phyloP scores from a whole-genome alignment of 2,888 invertebrate species.

The Lacanobia wlatinum region DNA sequence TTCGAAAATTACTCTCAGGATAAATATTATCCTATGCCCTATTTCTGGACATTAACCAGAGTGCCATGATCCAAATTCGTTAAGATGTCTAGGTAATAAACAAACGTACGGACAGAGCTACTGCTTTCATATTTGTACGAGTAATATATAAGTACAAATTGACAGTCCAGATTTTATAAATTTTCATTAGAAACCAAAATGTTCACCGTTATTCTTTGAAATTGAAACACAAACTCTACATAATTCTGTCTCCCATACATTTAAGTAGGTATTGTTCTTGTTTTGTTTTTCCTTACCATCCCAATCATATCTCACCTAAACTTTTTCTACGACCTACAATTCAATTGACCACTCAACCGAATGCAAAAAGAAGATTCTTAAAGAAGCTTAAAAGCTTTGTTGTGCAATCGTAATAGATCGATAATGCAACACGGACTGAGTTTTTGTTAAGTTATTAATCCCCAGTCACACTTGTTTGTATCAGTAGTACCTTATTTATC shows the following conservation, averaged over 20 bases:
- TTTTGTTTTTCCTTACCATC: neutral
- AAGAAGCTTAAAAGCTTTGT: neutral
- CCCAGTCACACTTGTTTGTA: neutral
- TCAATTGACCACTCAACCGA: conserved; percentile 13
- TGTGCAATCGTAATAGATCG: neutral
- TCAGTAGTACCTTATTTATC: neutral
- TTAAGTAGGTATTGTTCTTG: neutral
- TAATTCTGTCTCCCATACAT: neutral
- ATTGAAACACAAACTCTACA: no score
- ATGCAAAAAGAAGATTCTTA: neutral
- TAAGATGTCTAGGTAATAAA: no score
- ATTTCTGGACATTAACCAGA: no score
- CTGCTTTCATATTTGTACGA: no score
- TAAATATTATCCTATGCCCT: no score
- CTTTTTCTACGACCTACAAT: conserved; percentile 16
- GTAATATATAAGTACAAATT: no score
- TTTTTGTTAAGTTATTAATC: conserved; percentile 10
- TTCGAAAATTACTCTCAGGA: no score
- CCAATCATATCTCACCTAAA: neutral
- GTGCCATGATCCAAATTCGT: no score
- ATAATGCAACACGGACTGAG: neutral
- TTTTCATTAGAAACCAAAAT: no score
- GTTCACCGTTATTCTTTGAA: no score
- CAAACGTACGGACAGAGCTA: no score
- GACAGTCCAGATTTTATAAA: no score